Evolutionary conservation across 37 sponge, comb jelly and placozoan genomes (phyloP), one percentile per base, ranked within the genome.

Genomic region (Cladorhizidae sp.): DNA sequence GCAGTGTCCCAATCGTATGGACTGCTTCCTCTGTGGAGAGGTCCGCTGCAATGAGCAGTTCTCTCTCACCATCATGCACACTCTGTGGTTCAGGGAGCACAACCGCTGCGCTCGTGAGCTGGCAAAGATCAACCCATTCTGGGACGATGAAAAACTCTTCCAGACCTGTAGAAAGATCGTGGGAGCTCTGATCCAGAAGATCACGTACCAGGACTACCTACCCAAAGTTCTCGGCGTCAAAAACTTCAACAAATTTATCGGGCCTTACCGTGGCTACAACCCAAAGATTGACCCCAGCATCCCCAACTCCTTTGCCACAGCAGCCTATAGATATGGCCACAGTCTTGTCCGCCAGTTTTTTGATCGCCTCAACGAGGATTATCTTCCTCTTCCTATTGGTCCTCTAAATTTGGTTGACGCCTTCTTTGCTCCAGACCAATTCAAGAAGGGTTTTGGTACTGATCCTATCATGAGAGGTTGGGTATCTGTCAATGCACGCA

Each of bases 1-100:
- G 29, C 74, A 73, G 0, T 86, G 87, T 54, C 62, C 64, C 28
- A 78, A 79, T 25, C 37, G 58, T 31, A 50, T 49, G 57, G 80
- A 79, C 57, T 93, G 94, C 77, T 89, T 94, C 56, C 45, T 94
- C 40, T 90, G 91, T 11, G 98, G 98, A 26, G 98, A 97, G 39
- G 62, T 82, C 12, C 85, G 98, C 18, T 85, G 80, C 59, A 97
- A 95, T 70, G 98, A 97, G 56, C 98, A 97, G 73, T 52, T 90
- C 37, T 82, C 82, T 42, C 82, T 97, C 21, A 89, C 89, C 28
- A 73, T 90, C 17, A 92, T 98, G 97, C 99, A 98, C 84, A 98
- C 97, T 23, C 74, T 98, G 23, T 98, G 90, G 89, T 50, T 98
- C 41, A 49, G 99, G 59, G 95, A 98, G 56, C 99, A 98, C 88